Base-by-base conservation (phyloP, 2,113 vertebrate genomes). In the Pluvialis apricaria region DNA sequence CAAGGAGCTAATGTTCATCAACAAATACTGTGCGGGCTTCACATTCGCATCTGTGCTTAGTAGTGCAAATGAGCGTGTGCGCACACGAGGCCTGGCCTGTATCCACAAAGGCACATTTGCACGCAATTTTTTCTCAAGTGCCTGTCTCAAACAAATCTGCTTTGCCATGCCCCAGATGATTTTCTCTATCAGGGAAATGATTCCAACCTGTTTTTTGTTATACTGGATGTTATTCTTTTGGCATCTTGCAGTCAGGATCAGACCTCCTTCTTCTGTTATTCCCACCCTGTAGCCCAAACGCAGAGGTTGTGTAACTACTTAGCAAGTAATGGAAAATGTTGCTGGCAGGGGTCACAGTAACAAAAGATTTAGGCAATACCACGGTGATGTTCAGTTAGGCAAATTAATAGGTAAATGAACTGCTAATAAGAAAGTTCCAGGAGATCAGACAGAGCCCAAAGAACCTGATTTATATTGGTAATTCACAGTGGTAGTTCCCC, bases 151-250 rank as follows among this genome's bases (percentile, higher is more conserved):
- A 80, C 62, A 90, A 62, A 73, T 91, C 87, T 96, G 60, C 86
- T 92, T 97, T 94, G 85, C 94, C 71, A 14, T 34, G 42, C 66
- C 64, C 68, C 84, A 90, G 94, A 96, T 97, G 92, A 94, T 94
- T 96, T 97, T 96, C 85, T 88, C 93, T 78, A 40, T 68, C 80
- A 94, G 92, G 72, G 95, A 96, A 95, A 95, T 94, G 79, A 96
- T 93, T 96, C 90, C 58, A 78, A 36, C 69, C 93, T 77, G 44
- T 0, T 3, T 82, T 87, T 86, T 75, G 31, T 95, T 86, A n/a
- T 86, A 79, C 47, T 65, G 82, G 68, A 54, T 85, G 38, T 86
- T 71, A 49, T 92, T 94, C 54, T 92, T 94, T 60, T 8, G 18
- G 51, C 83, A 73, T 62, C 36, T 80, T 87, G 45, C 36, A 45